Evolutionary conservation across 2,888 invertebrate species (phyloP).

Genomic region (Gastrophysa polygoni): DNA sequence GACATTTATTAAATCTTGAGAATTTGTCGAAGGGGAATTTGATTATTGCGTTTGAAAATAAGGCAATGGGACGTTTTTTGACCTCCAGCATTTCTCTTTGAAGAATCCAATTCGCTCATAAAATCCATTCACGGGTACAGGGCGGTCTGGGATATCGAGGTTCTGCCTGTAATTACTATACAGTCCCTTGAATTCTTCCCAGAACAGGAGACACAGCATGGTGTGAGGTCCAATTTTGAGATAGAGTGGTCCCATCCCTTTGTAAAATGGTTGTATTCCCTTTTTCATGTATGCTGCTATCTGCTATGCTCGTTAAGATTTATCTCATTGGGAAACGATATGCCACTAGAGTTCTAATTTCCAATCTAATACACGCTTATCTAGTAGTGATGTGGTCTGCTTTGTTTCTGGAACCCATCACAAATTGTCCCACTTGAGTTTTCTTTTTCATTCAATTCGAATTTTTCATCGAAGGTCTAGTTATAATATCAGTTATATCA

Average conservation of each 20-base stretch:
- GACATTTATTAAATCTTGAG: neutral
- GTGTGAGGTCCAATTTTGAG: conserved; percentile 89
- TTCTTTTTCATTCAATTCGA: no score
- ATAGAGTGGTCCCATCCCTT: conserved; percentile 86
- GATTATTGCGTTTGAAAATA: neutral
- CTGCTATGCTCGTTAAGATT: no score
- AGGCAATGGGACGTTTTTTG: neutral
- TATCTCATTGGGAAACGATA: conserved; percentile 70
- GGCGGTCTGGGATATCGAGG: conserved; percentile 6
- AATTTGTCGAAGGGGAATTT: neutral
- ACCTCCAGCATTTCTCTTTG: neutral
- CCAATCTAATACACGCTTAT: no score
- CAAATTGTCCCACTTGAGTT: no score
- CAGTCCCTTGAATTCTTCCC: conserved; percentile 71
- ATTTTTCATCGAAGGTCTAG: no score
- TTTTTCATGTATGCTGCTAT: conserved; percentile 60
- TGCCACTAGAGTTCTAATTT: no score
- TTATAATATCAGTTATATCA: no score
- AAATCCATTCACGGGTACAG: conserved; percentile 27
- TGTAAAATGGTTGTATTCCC: conserved; percentile 77
- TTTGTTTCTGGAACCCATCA: no score
- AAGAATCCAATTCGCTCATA: conserved; percentile 37
- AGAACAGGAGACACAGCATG: conserved; percentile 83
- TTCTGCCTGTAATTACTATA: conserved; percentile 58
- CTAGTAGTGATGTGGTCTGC: no score